phyloP scores from a whole-genome alignment of 2,113 vertebrate genomes.

The Sorex araneus region DNA sequence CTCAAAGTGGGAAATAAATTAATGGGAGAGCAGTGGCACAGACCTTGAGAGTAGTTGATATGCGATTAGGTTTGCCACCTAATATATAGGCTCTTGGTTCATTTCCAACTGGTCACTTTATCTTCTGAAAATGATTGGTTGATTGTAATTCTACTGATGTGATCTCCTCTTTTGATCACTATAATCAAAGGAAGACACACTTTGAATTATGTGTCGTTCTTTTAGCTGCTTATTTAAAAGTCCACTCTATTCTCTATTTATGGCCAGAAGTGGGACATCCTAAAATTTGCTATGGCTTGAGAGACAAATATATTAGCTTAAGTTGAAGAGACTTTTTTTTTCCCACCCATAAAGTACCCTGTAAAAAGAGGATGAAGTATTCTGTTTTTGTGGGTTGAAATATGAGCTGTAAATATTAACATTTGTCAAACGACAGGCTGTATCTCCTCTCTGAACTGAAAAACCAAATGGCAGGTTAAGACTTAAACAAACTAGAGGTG shows the following conservation, averaged over 20 bases:
- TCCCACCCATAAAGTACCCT: background rate
- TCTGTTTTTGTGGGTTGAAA: slow-evolving; percentile 60
- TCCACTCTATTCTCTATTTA: background rate
- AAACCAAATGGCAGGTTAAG: background rate
- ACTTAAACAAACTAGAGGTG: background rate
- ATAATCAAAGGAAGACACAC: slow-evolving; percentile 70
- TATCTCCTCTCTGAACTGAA: slow-evolving; percentile 44
- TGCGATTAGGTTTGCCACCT: slow-evolving; percentile 30
- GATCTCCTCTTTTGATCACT: slow-evolving; percentile 53
- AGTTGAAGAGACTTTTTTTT: slow-evolving; percentile 43
- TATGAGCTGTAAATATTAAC: slow-evolving; percentile 42
- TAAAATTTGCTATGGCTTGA: slow-evolving; percentile 47
- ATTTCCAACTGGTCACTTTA: slow-evolving; percentile 45
- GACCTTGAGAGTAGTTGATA: slow-evolving; percentile 34
- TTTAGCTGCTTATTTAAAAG: slow-evolving; percentile 72
- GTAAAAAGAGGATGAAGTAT: background rate
- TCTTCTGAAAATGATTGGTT: slow-evolving; percentile 60
- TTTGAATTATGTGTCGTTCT: slow-evolving; percentile 60
- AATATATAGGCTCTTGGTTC: slow-evolving; percentile 63
- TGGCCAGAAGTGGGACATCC: slow-evolving; percentile 58
- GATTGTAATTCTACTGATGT: slow-evolving; percentile 50
- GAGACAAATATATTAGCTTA: slow-evolving; percentile 43
- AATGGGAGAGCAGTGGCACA: background rate
- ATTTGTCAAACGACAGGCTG: slow-evolving; percentile 19
- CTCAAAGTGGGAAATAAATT: slow-evolving; percentile 37